Evolutionary conservation across 2,113 vertebrate species (phyloP).

Genomic region (Acrocephalus kingi): DNA sequence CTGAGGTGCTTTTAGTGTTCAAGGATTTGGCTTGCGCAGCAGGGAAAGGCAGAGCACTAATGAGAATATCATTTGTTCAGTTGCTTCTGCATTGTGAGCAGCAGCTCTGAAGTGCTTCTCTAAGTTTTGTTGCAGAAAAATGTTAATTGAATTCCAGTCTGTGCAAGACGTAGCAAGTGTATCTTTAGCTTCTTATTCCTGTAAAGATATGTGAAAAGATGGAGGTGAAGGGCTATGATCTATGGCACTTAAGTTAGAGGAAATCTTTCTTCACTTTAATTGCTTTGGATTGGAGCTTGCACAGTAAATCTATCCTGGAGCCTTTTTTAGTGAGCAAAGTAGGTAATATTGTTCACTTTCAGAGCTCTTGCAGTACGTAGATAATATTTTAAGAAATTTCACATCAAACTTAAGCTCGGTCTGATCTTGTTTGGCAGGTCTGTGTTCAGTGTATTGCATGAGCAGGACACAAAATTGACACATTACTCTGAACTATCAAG

Average conservation of each 20-base stretch:
- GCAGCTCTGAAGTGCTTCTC: constrained; percentile 45
- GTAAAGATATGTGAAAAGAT: neutral
- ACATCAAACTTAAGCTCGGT: neutral
- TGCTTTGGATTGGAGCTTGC: neutral
- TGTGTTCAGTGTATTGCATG: neutral
- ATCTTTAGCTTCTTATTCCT: constrained; percentile 36
- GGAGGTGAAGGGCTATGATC: neutral
- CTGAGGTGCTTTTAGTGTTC: constrained; percentile 51
- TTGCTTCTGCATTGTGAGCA: constrained; percentile 36
- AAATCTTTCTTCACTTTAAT: constrained; percentile 26
- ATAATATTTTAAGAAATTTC: neutral
- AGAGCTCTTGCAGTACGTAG: neutral
- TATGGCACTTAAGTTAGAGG: neutral
- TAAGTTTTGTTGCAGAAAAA: constrained; percentile 40
- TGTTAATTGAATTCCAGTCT: constrained; percentile 47
- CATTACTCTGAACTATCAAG: neutral
- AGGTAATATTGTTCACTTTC: neutral
- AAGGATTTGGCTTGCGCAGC: constrained; percentile 56
- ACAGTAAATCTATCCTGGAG: neutral
- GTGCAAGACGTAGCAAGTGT: neutral
- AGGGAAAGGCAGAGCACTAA: constrained; percentile 49
- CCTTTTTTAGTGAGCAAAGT: neutral
- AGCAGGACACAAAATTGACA: neutral
- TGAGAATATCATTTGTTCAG: constrained; percentile 57
- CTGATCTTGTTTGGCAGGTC: neutral